Evolutionary conservation across 2,888 invertebrate genomes (phyloP), one percentile per base, ranked within the genome.

Genomic region (Omphaloscelis lunosa): DNA sequence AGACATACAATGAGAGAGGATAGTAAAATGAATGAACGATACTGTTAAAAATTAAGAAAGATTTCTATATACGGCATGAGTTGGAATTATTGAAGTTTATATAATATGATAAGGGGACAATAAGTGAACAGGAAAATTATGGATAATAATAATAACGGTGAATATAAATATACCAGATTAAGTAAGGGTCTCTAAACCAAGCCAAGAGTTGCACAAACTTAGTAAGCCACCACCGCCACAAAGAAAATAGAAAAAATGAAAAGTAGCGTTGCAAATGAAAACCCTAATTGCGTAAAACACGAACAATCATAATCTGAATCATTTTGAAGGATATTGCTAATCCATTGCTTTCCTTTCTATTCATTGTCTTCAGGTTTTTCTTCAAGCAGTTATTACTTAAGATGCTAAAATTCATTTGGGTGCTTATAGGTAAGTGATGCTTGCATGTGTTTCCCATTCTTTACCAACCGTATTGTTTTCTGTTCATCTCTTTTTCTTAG

Each of bases 351-450:
- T 34, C 23, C 2, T 27, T 45, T 51, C 9, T 34, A 34, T 56
- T 45, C 51, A 41, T 41, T n/a, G 34, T 45, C n/a, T 63, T 61
- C 23, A 61, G 23, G 23, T 51, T 53, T 39, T 41, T 20, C 23
- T 75, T 75, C 29, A 41, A 73, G 20, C 2, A 61, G 29, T n/a
- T 58, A 17, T 73, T 73, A 17, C 7, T 17, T 41, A 39, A 1
- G n/a, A 5, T 53, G 5, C 6, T 45, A 34, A 1, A 34, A 45
- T 27, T 12, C 3, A 11, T 56, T 76, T 63, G 76, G 34, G 7
- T 7, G 0, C 5, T 34, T 53, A 62, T 53, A 62, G n/a, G 15
- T n/a, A n/a, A 53, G 29, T n/a, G 39, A 41, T 29, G 29, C 41
- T 61, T 20, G 12, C 34, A n/a, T n/a, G 1, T 20, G 8, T 56